phyloP scores from a whole-genome alignment of 1,140 invertebrate species.

The Temnothorax curvispinosus region DNA sequence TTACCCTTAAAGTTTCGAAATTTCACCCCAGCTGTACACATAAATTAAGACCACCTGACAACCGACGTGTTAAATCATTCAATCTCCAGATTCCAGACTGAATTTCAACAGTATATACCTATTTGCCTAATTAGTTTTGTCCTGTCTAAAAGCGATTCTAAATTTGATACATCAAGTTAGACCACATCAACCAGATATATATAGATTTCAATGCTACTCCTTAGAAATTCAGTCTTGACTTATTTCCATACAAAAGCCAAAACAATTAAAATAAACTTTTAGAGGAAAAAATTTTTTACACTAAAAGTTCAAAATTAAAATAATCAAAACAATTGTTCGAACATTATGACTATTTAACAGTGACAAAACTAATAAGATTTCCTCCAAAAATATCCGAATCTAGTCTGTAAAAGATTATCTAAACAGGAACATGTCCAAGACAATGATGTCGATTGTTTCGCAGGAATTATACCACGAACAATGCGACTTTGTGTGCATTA shows the following conservation, averaged over 20 bases:
- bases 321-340: background rate
- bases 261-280: background rate
- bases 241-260: background rate
- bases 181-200: background rate
- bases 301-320: background rate
- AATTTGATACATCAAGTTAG: background rate
- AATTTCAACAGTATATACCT: background rate
- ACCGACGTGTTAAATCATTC: background rate
- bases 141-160: background rate
- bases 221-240: background rate
- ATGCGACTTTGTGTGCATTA: slow-evolving; percentile 97
- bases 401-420: background rate
- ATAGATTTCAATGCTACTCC: background rate
- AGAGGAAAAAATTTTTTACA: background rate
- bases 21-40: background rate
- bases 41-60: background rate
- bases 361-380: background rate
- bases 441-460: slow-evolving; percentile 47
- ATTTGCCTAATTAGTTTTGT: slow-evolving; percentile 14
- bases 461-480: slow-evolving; percentile 98
- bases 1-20: background rate
- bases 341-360: background rate
- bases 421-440: background rate
- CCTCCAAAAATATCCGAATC: background rate
- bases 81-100: background rate